Evolutionary conservation across 1,140 invertebrate genomes (phyloP), one percentile per base, ranked within the genome.

Genomic region (Cyclargus thomasi): DNA sequence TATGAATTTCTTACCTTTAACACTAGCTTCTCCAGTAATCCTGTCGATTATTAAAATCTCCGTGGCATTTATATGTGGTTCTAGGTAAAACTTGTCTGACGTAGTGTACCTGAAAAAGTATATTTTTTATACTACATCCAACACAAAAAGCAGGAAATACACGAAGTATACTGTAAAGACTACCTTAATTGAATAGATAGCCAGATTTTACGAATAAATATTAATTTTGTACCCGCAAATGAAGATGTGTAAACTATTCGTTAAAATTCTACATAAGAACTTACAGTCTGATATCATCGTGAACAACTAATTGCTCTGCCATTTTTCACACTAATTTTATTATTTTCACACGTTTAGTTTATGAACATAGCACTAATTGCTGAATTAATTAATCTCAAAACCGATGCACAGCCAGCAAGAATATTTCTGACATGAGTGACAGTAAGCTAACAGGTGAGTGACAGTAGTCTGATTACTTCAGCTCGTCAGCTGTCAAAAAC

Each of bases 221-320:
- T 53, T 17, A 65, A 53, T 65, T 2, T 53, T 55, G 21, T 65
- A 63, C 62, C 39, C 6, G 14, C 39, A 47, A 47, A 47, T 47
- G 5, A 29, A 23, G 5, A 29, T 29, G 29, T 29, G 29, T 29
- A 29, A 29, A 29, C 47, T 53, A 16, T 53, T 53, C 10, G 14
- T 53, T 16, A 4, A 53, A 53, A 55, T n/a, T 55, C 6, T 29
- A 47, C 17, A 0, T 21, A 62, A 47, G 22, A 65, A 85, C 85
- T 86, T 75, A 88, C 86, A 88, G 66, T 75, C 88, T 90, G 55
- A 90, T 88, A 78, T 90, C 87, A 83, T 88, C 87, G 64, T 90
- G 84, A 72, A 90, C 83, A 73, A 80, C 62, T 69, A 82, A 65
- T 70, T 80, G 78, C 70, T 90, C 87, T 77, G 87, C 85, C 87